Conservation (phyloP, 2,113 vertebrate genomes). For the Isurus oxyrinchus region DNA sequence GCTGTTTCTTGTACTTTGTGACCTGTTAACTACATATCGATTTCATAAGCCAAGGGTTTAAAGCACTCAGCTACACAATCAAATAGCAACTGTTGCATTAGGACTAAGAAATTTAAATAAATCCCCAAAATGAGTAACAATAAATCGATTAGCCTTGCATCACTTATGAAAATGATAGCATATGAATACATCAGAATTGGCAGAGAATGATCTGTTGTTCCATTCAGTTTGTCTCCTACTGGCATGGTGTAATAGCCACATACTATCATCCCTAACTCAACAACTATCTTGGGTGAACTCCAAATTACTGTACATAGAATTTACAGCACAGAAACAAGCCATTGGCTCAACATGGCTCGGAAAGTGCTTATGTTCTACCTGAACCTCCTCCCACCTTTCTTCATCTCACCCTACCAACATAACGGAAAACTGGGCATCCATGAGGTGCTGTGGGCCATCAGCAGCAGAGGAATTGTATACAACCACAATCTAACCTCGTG, state of each 20-base stretch:
- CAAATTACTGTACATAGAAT: background rate
- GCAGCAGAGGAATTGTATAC: too few relatives aligned
- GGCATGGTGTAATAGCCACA: background rate
- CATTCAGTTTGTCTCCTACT: background rate
- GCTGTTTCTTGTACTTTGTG: background rate
- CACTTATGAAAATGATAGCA: background rate
- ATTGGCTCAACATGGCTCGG: too few relatives aligned
- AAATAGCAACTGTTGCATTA: background rate
- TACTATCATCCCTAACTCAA: background rate
- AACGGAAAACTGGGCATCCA: too few relatives aligned
- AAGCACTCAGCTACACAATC: background rate
- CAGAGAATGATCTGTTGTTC: background rate
- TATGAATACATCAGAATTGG: background rate
- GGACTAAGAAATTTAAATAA: background rate
- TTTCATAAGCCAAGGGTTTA: background rate
- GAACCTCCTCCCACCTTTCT: too few relatives aligned
- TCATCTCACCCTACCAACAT: too few relatives aligned
- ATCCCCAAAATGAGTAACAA: background rate
- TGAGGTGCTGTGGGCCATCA: too few relatives aligned
- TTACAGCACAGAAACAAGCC: background rate
- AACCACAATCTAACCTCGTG: too few relatives aligned
- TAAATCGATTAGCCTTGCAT: background rate
- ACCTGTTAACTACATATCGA: background rate
- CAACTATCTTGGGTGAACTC: background rate
- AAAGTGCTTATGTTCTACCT: too few relatives aligned